Base-by-base conservation (phyloP, 1,140 invertebrate genomes). In the Penaeus japonicus region DNA sequence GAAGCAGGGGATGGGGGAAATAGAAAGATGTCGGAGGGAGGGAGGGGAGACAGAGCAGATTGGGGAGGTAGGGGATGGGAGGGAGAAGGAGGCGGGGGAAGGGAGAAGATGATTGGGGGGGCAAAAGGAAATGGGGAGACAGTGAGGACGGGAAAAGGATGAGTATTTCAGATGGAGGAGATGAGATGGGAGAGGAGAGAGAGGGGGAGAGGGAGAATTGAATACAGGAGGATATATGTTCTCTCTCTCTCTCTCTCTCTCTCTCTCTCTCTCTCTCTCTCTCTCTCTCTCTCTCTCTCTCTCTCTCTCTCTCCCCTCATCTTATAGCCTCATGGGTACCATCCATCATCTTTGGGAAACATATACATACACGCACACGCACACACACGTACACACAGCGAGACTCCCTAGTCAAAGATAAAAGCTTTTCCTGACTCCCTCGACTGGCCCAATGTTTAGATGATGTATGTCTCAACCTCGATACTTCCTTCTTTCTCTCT, bases 381-480 rank as follows among this genome's bases (percentile, higher is more conserved):
- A 79, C 53, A 35, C 53, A 30, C 53, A 79, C 53, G 53, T 79
- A 30, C 20, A 79, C 53, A 79, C 53, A 15, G 65, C 22, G 22
- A 30, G 65, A 73, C 32, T 47, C 39, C 39, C 39, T 12, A 47
- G 39, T 47, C 39, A 47, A 5, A 47, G 39, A 47, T 47, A 47
- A 47, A 47, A 47, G 39, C 39, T 47, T 47, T 47, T 47, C 39
- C 39, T 47, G 5, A 5, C 39, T 47, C 39, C 7, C 39, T 47
- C 39, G 39, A 47, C 39, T 7, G 39, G 39, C 39, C 62, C 62
- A 22, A 35, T 22, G 59, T 35, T 70, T 17, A 24, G 15, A 86
- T 86, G 73, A 86, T 79, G 73, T 62, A 86, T 80, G 73, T 86
- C 84, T 86, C 84, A 79, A 78, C 79, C 73, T 86, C 22, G 79